Evolutionary conservation across 1,140 invertebrate genomes (phyloP), one percentile per base, ranked within the genome.

Genomic region (Hirudo medicinalis): DNA sequence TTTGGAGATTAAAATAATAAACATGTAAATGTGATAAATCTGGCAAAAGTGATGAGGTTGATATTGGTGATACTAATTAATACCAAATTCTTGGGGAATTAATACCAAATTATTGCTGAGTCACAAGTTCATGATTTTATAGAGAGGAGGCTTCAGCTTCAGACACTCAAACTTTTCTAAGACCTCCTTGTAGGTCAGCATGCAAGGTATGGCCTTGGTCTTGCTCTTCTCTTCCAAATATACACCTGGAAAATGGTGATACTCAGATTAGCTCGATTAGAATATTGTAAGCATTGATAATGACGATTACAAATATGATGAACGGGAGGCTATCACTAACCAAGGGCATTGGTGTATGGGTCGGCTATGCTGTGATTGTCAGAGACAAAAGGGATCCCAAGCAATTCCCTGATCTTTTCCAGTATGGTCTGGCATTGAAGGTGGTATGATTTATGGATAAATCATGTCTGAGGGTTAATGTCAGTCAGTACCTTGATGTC

Each of bases 401-500:
- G 9, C 57, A 63, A n/a, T 20, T 32, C 22, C 19, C 57, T 22
- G 29, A 63, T 8, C 57, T 49, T 49, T 49, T 5, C 43, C 43
- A 49, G 3, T 49, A 49, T 49, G 43, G 43, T 49, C 43, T 49
- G 32, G 32, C 32, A 36, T 36, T 6, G 6, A 6, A 36, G 32
- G 32, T 36, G 32, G 6, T 36, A 6, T 36, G 32, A 36, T 36
- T 36, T 36, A 36, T 6, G 6, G 6, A 3, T 36, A 36, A 36
- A 36, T 36, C 6, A 6, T 36, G 32, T 49, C 11, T 49, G 11
- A 9, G 11, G 43, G 43, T 49, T 17, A 40, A 40, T 6, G 55
- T 60, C 27, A 60, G 8, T n/a, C n/a, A n/a, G 43, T 76, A 81
- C 81, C 76, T 82, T 82, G 11, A 83, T 82, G 71, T 83, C 79